These are phyloP conservation scores for Hylaea fasciaria DNA, from an alignment of 2,888 invertebrate genomes.

Conservation along the genomic window DNA sequence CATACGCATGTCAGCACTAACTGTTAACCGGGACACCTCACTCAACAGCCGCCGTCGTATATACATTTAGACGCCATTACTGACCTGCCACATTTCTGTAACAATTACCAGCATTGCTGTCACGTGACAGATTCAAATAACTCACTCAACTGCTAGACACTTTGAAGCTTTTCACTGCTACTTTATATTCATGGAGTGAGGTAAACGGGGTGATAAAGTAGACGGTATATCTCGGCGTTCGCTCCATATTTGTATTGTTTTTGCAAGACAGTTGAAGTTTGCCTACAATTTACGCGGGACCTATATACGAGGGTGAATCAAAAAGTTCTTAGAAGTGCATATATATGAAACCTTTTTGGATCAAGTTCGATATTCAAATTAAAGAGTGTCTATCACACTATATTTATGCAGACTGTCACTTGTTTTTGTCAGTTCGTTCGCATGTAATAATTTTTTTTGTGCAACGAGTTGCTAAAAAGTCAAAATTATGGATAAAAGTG, in stretches of 20 bases:
- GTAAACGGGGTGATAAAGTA: conserved; percentile 21
- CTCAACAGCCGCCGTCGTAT: not conserved
- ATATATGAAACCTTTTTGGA: too few relatives aligned
- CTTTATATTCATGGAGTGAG: conserved; percentile 26
- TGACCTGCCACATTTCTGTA: conserved; percentile 15
- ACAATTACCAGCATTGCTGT: conserved; percentile 20
- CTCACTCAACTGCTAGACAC: conserved; percentile 13
- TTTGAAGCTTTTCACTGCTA: conserved; percentile 6
- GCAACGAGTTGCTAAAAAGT: too few relatives aligned
- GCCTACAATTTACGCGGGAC: not conserved
- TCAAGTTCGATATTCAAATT: too few relatives aligned
- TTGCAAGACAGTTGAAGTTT: not conserved
- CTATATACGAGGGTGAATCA: too few relatives aligned
- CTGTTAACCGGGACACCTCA: too few relatives aligned
- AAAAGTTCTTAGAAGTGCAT: too few relatives aligned
- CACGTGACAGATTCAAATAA: conserved; percentile 17
- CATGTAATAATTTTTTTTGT: too few relatives aligned
- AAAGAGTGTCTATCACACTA: too few relatives aligned
- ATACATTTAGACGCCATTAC: not conserved
- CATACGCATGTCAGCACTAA: too few relatives aligned
- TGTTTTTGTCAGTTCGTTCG: too few relatives aligned
- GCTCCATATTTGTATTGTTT: conserved; percentile 22
- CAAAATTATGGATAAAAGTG: too few relatives aligned
- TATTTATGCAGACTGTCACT: too few relatives aligned
- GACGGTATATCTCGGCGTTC: conserved; percentile 6